These are phyloP conservation scores for Machaerirhynchus nigripectus DNA, from an alignment of 2,113 vertebrate species.

Conservation along the genomic window DNA sequence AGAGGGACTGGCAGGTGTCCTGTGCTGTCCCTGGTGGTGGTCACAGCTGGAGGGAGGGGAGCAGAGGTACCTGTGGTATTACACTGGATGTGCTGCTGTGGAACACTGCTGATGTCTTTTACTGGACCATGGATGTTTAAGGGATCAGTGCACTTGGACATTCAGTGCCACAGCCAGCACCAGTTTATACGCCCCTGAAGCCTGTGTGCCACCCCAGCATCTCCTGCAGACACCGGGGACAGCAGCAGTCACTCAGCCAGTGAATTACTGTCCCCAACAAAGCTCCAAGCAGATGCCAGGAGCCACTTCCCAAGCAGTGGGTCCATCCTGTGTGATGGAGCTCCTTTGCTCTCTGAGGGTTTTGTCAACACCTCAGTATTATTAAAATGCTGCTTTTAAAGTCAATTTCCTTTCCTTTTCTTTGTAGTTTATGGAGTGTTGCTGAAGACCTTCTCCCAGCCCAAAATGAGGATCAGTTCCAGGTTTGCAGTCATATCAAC, in stretches of 20 bases:
- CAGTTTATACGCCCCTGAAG: neutral
- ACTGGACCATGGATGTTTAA: rapidly evolving
- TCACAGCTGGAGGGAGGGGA: neutral
- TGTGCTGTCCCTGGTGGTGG: neutral
- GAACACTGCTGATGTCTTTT: rapidly evolving
- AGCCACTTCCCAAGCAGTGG: neutral
- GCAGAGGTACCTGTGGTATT: neutral
- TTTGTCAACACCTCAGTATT: conserved; percentile 35
- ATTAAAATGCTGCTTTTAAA: conserved; percentile 47
- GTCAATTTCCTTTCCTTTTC: conserved; percentile 44
- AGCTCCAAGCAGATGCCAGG: neutral
- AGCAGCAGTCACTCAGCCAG: neutral
- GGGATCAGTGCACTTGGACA: neutral
- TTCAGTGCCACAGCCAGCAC: neutral
- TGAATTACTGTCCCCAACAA: neutral
- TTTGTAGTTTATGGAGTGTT: conserved; percentile 53
- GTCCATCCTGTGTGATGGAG: neutral
- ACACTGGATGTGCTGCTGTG: neutral
- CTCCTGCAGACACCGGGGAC: neutral
- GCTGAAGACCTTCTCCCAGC: conserved; percentile 33
- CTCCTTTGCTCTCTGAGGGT: neutral
- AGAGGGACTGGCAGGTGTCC: neutral
- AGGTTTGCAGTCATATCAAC: conserved; percentile 36
- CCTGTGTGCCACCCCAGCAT: neutral
- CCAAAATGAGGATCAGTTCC: conserved; percentile 12